phyloP scores from a whole-genome alignment of 2,797 vertebrate species.

The Malurus leucopterus region DNA sequence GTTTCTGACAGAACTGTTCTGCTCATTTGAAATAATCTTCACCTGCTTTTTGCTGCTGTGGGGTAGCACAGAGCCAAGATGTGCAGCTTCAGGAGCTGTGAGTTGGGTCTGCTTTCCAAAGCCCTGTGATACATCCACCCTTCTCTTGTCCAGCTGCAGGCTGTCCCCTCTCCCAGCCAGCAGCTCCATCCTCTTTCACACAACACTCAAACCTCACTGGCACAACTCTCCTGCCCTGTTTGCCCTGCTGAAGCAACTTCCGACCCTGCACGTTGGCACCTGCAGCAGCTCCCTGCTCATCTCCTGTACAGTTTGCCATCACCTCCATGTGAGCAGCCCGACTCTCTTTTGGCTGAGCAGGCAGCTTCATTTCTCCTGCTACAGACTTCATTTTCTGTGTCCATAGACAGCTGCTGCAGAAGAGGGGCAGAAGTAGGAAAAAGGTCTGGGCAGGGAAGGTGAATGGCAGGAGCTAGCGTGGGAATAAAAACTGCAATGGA shows the following conservation, averaged over 20 bases:
- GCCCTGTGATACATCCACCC: neutral
- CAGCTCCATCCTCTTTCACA: neutral
- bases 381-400: neutral
- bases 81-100: neutral
- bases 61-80: neutral
- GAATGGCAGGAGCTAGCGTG: neutral
- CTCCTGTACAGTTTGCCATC: neutral
- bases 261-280: fast-evolving
- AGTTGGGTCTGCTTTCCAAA: neutral
- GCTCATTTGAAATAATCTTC: neutral
- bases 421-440: neutral
- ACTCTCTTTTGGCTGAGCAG: neutral
- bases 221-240: neutral
- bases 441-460: neutral
- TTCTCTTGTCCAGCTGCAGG: neutral
- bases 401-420: neutral
- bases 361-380: neutral
- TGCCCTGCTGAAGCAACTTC: neutral
- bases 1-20: neutral
- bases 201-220: neutral
- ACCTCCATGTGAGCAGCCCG: neutral
- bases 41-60: neutral
- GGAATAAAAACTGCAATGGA: neutral
- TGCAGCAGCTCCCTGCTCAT: neutral
- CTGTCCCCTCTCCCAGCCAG: neutral